phyloP scores from a whole-genome alignment of 2,797 vertebrate species.

The Sebastes flavidus region DNA sequence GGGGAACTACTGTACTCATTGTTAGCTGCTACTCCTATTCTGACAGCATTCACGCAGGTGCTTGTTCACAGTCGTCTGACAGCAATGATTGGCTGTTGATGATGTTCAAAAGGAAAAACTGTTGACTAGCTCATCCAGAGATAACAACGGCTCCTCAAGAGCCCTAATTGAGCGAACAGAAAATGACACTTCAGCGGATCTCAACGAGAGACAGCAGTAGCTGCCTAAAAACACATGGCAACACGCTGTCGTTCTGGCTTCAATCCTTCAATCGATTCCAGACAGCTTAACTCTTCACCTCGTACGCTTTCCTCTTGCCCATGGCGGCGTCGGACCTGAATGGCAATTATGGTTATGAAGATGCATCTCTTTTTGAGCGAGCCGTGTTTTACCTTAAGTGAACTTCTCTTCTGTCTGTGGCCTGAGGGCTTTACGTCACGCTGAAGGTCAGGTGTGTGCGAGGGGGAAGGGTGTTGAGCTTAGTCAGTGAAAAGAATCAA shows the following conservation, averaged over 20 bases:
- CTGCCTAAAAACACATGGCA: slow-evolving; percentile 6
- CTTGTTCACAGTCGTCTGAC: not conserved
- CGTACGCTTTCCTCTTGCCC: slow-evolving; percentile 3
- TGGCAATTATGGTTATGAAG: slow-evolving; percentile 49
- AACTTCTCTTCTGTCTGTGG: slow-evolving; percentile 9
- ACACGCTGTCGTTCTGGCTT: not conserved
- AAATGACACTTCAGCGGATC: not conserved
- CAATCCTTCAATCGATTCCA: slow-evolving; percentile 47
- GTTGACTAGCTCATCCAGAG: not conserved
- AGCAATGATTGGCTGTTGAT: slow-evolving; percentile 15
- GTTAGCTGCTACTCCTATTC: slow-evolving; percentile 13
- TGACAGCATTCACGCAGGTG: not conserved
- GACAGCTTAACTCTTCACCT: slow-evolving; percentile 60
- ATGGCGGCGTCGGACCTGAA: not conserved
- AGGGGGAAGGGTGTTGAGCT: slow-evolving; percentile 36
- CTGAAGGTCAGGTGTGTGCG: slow-evolving; percentile 46
- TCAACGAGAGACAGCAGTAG: not conserved
- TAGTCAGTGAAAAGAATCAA: slow-evolving; percentile 55
- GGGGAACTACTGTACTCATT: not conserved
- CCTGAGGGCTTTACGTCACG: slow-evolving; percentile 19
- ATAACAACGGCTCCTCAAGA: not conserved
- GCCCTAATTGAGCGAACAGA: slow-evolving; percentile 3
- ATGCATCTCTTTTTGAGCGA: slow-evolving; percentile 19
- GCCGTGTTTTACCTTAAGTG: slow-evolving; percentile 19
- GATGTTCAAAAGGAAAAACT: not conserved